A percentile compares a stretch with the other conserved stretches of the same genome.
Evolutionary conservation across 2,888 invertebrate species (phyloP).

Genomic region (Oligia strigilis): DNA sequence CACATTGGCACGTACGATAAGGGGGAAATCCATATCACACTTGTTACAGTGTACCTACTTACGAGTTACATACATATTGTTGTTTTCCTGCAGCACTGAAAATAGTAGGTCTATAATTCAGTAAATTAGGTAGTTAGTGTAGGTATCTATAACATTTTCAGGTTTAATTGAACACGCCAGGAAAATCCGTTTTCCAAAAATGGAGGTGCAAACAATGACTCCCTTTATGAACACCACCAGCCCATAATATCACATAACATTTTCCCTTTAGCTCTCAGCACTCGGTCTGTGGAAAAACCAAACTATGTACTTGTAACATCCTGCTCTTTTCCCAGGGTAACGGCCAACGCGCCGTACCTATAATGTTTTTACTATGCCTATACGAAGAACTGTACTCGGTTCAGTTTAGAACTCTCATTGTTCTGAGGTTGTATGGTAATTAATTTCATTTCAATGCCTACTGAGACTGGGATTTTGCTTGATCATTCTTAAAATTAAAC

Average conservation of each 20-base stretch:
- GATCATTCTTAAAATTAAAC: not conserved
- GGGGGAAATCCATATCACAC: constrained; percentile 21
- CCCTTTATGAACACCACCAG: not conserved
- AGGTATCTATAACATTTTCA: not conserved
- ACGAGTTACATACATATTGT: not conserved
- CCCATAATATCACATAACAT: constrained; percentile 2
- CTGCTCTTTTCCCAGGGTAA: constrained; percentile 43
- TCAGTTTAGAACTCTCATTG: constrained; percentile 27
- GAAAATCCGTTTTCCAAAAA: constrained; percentile 1
- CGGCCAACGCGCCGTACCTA: constrained; percentile 22
- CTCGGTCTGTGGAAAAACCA: constrained; percentile 47
- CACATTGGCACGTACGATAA: constrained; percentile 10
- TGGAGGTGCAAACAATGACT: not conserved
- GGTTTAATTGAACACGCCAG: not conserved
- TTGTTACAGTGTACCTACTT: not conserved
- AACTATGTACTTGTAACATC: constrained; percentile 15
- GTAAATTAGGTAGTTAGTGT: not conserved
- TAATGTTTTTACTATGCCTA: not conserved
- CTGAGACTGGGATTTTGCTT: not conserved
- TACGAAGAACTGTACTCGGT: constrained; percentile 39
- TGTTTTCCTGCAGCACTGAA: constrained; percentile 25
- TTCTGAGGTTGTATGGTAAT: constrained; percentile 15
- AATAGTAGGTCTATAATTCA: not conserved
- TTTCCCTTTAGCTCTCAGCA: constrained; percentile 42
- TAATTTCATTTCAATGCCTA: not conserved